Conservation (phyloP, 2,888 invertebrate genomes). For the Megastigmus dorsalis region DNA sequence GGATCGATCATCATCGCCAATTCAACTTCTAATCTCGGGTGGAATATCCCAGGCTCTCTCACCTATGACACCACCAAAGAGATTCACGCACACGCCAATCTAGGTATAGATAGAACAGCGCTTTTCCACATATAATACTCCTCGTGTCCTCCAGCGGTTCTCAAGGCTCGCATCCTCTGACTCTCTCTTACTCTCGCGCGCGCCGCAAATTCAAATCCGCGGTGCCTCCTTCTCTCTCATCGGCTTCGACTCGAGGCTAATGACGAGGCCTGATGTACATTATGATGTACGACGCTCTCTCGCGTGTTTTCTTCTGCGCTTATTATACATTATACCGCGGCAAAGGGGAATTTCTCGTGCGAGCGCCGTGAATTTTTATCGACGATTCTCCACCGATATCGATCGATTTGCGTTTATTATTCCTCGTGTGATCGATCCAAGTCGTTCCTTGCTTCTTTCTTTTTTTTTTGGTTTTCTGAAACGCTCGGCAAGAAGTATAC, state of each 20-base stretch:
- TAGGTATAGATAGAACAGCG: not conserved
- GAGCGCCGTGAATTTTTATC: no score
- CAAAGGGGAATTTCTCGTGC: no score
- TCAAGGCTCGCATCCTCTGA: conserved; percentile 11
- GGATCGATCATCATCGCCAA: not conserved
- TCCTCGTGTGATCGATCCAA: no score
- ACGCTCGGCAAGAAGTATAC: no score
- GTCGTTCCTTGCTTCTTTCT: no score
- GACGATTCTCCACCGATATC: no score
- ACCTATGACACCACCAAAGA: not conserved
- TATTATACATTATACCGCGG: no score
- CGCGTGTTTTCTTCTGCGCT: not conserved
- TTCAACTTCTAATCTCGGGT: not conserved
- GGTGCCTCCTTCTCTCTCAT: not conserved
- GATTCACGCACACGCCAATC: not conserved
- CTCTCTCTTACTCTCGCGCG: not conserved
- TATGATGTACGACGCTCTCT: conserved; percentile 28
- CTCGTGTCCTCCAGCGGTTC: conserved; percentile 26
- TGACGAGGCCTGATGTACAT: conserved; percentile 28
- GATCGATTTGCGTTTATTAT: no score
- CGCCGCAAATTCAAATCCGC: conserved; percentile 28
- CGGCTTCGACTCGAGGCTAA: conserved; percentile 14
- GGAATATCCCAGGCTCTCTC: conserved; percentile 24
- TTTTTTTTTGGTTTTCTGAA: no score
- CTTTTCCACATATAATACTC: no score